A percentile compares a stretch with the other conserved stretches of the same genome.
These are phyloP conservation scores for Brassicogethes aeneus DNA, from an alignment of 2,888 invertebrate species.

Conservation along the genomic window DNA sequence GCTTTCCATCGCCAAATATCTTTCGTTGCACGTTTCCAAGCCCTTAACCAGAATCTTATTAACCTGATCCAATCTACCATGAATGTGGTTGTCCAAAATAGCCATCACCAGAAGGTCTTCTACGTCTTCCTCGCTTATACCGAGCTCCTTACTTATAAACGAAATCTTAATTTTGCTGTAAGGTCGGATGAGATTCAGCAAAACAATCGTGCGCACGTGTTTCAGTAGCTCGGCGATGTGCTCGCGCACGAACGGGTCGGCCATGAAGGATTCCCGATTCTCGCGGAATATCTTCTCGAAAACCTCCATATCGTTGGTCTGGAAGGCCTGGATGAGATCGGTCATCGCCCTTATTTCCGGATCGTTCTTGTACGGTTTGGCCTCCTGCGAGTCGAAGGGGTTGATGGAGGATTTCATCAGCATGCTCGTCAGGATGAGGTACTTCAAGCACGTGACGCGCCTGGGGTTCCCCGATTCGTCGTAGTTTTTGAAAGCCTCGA, in stretches of 20 bases:
- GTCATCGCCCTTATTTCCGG: constrained; percentile 98
- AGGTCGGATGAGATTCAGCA: constrained; percentile 91
- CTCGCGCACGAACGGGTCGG: constrained; percentile 95
- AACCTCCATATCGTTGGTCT: constrained; percentile 93
- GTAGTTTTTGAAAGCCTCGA: constrained; percentile 98
- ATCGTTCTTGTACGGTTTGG: constrained; percentile 98
- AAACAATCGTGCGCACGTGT: constrained; percentile 91
- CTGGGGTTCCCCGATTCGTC: constrained; percentile 97
- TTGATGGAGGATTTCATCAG: constrained; percentile 98
- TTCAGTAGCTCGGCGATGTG: constrained; percentile 90
- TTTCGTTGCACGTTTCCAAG: not conserved
- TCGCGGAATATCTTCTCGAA: constrained; percentile 92
- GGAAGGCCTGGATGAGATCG: constrained; percentile 90
- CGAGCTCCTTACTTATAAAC: constrained; percentile 88
- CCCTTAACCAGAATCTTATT: constrained; percentile 77
- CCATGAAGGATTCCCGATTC: constrained; percentile 74
- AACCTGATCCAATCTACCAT: constrained; percentile 83
- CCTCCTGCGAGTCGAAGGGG: constrained; percentile 99
- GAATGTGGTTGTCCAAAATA: constrained; percentile 85
- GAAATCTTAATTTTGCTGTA: constrained; percentile 94
- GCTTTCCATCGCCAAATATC: not conserved
- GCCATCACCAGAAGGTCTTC: constrained; percentile 92
- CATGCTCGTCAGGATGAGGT: constrained; percentile 96
- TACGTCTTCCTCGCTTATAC: constrained; percentile 86
- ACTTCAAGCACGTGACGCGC: constrained; percentile 93